Evolutionary conservation across 2,797 vertebrate genomes (phyloP).

Genomic region (Gastrophryne carolinensis): DNA sequence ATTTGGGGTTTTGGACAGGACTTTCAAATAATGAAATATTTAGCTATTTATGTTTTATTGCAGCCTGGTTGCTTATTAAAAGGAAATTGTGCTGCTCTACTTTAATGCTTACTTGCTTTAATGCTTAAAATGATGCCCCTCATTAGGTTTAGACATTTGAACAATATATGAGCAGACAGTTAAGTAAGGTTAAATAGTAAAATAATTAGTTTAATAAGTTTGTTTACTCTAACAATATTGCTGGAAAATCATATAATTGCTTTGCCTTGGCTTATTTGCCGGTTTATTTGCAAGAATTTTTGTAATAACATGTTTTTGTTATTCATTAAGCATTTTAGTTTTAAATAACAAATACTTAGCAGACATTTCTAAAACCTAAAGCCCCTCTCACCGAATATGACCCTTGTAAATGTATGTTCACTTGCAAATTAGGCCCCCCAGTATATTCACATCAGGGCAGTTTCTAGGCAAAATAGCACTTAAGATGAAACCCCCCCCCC

Average conservation of each 20-base stretch:
- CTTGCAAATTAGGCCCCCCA: too few relatives aligned
- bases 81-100: neutral
- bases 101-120: neutral
- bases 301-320: neutral
- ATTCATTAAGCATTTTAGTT: too few relatives aligned
- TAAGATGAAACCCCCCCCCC: too few relatives aligned
- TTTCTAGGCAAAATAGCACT: too few relatives aligned
- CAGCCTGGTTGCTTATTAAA: neutral
- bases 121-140: neutral
- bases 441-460: too few relatives aligned
- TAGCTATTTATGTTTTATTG: neutral
- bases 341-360: too few relatives aligned
- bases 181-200: neutral
- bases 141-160: neutral
- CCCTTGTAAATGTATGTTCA: too few relatives aligned
- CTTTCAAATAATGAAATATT: neutral
- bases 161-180: neutral
- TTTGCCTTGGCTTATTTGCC: neutral
- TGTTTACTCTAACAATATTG: neutral
- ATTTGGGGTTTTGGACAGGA: neutral
- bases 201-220: conserved; percentile 6
- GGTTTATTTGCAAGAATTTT: neutral
- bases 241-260: neutral
- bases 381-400: too few relatives aligned
- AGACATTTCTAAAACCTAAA: too few relatives aligned